Percentiles rank a stretch among this genome's conserved stretches.
phyloP scores from a whole-genome alignment of 2,113 vertebrate species.

The Anoura caudifer region DNA sequence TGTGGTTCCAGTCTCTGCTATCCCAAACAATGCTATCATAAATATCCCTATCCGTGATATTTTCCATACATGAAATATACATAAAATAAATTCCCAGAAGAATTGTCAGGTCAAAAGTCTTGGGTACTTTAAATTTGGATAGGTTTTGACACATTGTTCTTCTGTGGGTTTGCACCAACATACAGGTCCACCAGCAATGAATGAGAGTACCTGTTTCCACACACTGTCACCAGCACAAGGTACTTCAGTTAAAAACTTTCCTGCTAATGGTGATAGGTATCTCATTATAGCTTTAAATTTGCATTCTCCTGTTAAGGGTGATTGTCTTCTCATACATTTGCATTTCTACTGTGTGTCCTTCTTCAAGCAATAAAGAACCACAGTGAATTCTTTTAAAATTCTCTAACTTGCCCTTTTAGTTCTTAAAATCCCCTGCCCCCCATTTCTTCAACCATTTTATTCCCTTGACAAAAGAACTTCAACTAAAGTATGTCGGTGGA shows the following conservation, averaged over 20 bases:
- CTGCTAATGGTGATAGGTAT: neutral
- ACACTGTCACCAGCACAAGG: neutral
- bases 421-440: neutral
- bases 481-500: constrained; percentile 8
- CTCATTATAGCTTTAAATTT: neutral
- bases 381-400: constrained; percentile 14
- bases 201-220: neutral
- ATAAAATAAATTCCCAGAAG: neutral
- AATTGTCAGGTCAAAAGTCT: neutral
- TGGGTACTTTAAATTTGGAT: neutral
- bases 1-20: neutral
- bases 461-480: constrained; percentile 26
- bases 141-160: neutral
- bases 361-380: constrained; percentile 13
- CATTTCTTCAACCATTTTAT: constrained; percentile 30
- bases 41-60: neutral
- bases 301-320: neutral
- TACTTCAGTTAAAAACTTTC: neutral
- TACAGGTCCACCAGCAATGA: neutral
- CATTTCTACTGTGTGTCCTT: neutral
- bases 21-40: neutral
- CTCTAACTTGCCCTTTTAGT: constrained; percentile 14
- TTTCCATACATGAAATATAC: neutral
- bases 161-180: neutral
- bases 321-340: constrained; percentile 6